Base-by-base conservation (phyloP, 2,797 vertebrate species). In the Halcyon leucocephala region DNA sequence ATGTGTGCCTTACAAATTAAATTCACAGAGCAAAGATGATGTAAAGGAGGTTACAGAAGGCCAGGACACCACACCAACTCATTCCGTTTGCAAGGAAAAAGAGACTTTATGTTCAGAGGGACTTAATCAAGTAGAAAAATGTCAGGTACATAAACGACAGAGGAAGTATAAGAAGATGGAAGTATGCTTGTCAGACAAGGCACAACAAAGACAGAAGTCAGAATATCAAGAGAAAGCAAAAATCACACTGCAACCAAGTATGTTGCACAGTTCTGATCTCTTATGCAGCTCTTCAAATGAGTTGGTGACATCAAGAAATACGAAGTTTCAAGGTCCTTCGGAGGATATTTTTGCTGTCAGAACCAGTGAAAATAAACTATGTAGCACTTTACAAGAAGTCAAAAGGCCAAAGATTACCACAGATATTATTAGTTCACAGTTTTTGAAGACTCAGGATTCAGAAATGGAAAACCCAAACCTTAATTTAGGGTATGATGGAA, bases 401-500 rank as follows among this genome's bases (percentile, higher is more conserved):
- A 89, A 92, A 91, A 87, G 93, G 70, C 96, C 97, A 95, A 96
- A 97, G 96, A 95, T 80, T 87, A 90, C 80, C 60, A 64, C 73
- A 78, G 88, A 69, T 48, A 8, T 14, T 58, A 41, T 49, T 73
- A 88, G 67, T 76, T 88, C 79, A 76, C 69, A 67, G 57, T n/a
- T 60, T 91, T 94, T 87, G 85, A 95, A 78, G 87, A 89, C 90
- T 88, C 72, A 87, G 89, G 93, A 92, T 82, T 85, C 86, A 74
- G 80, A 96, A 93, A 54, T 90, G 28, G 62, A 87, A 91, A 95
- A 81, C 77, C 73, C 46, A 25, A 41, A 76, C 83, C 91, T 89
- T 93, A 86, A 72, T 58, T 81, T 94, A 51, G 55, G 64, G 44
- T 80, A 29, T 60, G 72, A 85, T 66, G 79, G 91, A 81, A 81